Evolutionary conservation across 2,888 invertebrate genomes (phyloP).

Genomic region (Lottia scabra): DNA sequence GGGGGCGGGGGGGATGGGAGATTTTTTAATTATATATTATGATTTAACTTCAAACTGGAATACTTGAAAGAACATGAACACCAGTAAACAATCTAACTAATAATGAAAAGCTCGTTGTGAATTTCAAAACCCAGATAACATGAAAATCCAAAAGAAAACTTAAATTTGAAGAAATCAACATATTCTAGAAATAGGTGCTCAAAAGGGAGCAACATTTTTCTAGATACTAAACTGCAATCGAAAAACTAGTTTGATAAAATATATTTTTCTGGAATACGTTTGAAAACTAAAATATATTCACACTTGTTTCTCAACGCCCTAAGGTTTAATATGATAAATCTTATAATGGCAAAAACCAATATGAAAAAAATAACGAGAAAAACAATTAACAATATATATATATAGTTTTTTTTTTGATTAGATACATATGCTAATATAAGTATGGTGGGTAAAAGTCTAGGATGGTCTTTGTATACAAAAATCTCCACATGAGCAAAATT

Average conservation of each 20-base stretch:
- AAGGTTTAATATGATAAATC: conserved; percentile 26
- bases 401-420: conserved; percentile 27
- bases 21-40: conserved; percentile 8
- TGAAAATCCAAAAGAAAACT: conserved; percentile 12
- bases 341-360: conserved; percentile 18
- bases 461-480: conserved; percentile 19
- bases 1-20: not conserved
- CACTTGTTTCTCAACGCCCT: conserved; percentile 23
- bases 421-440: conserved; percentile 33
- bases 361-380: conserved; percentile 23
- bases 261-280: conserved; percentile 46
- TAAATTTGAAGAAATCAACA: conserved; percentile 20
- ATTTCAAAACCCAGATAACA: conserved; percentile 58
- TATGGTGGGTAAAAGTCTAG: conserved; percentile 34
- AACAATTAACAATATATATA: conserved; percentile 8
- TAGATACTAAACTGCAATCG: conserved; percentile 35
- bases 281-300: conserved; percentile 40
- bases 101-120: conserved; percentile 54
- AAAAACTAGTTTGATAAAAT: conserved; percentile 44
- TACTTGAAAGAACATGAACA: conserved; percentile 52
- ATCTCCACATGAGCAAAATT: conserved; percentile 36
- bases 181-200: conserved; percentile 49
- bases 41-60: conserved; percentile 38
- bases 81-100: conserved; percentile 40
- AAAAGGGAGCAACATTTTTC: conserved; percentile 62